Evolutionary conservation across 2,113 vertebrate species (phyloP).

Genomic region (Hemiscyllium ocellatum): DNA sequence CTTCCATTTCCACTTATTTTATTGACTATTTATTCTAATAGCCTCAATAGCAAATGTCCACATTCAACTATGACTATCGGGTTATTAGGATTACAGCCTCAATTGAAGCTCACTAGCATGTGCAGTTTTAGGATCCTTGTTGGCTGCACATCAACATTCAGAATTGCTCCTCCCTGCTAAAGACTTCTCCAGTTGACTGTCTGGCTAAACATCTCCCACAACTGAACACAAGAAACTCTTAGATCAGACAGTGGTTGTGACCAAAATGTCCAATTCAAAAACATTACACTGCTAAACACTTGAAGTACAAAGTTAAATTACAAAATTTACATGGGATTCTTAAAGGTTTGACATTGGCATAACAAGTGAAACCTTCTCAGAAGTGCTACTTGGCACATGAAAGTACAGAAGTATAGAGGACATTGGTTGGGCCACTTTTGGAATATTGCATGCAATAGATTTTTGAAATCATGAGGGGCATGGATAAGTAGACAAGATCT

Average conservation of each 20-base stretch:
- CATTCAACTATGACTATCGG: not conserved
- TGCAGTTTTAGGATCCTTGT: no score
- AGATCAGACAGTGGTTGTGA: not conserved
- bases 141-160: not conserved
- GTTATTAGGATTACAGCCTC: not conserved
- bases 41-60: not conserved
- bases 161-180: not conserved
- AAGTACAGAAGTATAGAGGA: not conserved
- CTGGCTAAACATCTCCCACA: not conserved
- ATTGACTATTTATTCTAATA: not conserved
- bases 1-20: not conserved
- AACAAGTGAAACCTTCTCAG: not conserved
- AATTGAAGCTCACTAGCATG: not conserved
- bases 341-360: not conserved
- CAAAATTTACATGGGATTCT: not conserved
- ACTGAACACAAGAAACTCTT: not conserved
- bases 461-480: no score
- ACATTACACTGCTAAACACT: not conserved
- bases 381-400: not conserved
- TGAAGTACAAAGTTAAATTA: not conserved
- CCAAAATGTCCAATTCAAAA: not conserved
- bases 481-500: no score
- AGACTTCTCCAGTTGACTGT: not conserved
- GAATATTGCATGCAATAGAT: no score
- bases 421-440: no score